Evolutionary conservation across 2,113 vertebrate species (phyloP).

Genomic region (Chaetorhynchus papuensis): DNA sequence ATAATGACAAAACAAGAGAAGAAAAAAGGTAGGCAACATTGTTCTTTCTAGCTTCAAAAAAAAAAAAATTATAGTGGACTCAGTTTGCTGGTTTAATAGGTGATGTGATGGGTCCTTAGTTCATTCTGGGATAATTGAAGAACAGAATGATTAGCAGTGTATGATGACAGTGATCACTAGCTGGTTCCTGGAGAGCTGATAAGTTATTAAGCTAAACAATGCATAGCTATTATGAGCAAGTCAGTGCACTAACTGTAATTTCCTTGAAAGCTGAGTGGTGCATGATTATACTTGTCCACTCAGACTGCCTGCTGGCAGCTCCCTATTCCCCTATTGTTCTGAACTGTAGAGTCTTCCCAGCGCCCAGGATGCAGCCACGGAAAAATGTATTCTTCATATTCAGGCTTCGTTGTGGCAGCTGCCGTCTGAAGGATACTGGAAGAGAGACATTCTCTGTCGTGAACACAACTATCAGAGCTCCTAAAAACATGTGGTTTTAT

Average conservation of each 20-base stretch:
- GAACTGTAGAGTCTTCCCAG: background rate
- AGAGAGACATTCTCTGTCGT: background rate
- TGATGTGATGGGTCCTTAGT: slow-evolving; percentile 34
- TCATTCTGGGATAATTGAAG: slow-evolving; percentile 16
- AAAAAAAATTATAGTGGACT: background rate
- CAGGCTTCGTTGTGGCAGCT: background rate
- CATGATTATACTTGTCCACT: slow-evolving; percentile 60
- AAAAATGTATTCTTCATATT: background rate
- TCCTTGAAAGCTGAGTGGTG: slow-evolving; percentile 52
- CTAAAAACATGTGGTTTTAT: background rate
- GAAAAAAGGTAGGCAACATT: background rate
- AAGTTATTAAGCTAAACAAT: slow-evolving; percentile 63
- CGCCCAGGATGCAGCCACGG: background rate
- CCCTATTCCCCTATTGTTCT: slow-evolving; percentile 22
- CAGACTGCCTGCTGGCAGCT: slow-evolving; percentile 45
- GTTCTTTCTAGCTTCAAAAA: background rate
- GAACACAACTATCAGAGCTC: background rate
- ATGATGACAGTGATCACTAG: slow-evolving; percentile 42
- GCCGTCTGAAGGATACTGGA: background rate
- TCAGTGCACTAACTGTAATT: slow-evolving; percentile 45
- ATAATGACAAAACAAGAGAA: background rate
- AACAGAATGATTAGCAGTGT: slow-evolving; percentile 40
- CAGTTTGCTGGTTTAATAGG: slow-evolving; percentile 10
- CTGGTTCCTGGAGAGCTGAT: slow-evolving; percentile 45
- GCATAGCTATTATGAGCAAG: slow-evolving; percentile 44